Conservation (phyloP, 2,888 invertebrate genomes). For the Yponomeuta malinellus region DNA sequence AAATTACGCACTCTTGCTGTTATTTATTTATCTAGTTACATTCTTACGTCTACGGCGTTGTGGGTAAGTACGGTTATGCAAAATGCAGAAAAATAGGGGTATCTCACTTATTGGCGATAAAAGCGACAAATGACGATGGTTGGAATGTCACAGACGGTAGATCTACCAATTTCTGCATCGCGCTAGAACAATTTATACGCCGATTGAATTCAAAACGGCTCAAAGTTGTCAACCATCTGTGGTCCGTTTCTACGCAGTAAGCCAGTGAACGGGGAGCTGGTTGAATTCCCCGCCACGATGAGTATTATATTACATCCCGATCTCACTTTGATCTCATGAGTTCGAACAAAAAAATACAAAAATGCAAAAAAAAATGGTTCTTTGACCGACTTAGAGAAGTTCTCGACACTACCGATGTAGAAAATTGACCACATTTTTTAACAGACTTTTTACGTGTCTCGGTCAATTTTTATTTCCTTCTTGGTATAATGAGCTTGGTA, state of each 20-base stretch:
- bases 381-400: constrained; percentile 59
- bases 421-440: constrained; percentile 48
- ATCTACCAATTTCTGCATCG: constrained; percentile 33
- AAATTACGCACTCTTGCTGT: no score
- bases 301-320: no score
- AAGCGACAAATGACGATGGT: no score
- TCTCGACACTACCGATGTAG: constrained; percentile 69
- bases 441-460: no score
- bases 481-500: no score
- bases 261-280: constrained; percentile 50
- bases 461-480: no score
- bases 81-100: no score
- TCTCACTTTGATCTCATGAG: constrained; percentile 35
- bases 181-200: constrained; percentile 29
- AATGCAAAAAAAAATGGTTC: constrained; percentile 48
- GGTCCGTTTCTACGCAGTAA: constrained; percentile 62
- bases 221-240: constrained; percentile 27
- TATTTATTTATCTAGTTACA: no score
- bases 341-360: constrained; percentile 40
- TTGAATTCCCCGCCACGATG: constrained; percentile 33
- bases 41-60: no score
- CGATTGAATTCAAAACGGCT: not conserved
- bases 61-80: no score
- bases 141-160: not conserved
- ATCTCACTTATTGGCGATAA: no score